Evolutionary conservation across 2,113 vertebrate genomes (phyloP).

Genomic region (Centrocercus urophasianus): DNA sequence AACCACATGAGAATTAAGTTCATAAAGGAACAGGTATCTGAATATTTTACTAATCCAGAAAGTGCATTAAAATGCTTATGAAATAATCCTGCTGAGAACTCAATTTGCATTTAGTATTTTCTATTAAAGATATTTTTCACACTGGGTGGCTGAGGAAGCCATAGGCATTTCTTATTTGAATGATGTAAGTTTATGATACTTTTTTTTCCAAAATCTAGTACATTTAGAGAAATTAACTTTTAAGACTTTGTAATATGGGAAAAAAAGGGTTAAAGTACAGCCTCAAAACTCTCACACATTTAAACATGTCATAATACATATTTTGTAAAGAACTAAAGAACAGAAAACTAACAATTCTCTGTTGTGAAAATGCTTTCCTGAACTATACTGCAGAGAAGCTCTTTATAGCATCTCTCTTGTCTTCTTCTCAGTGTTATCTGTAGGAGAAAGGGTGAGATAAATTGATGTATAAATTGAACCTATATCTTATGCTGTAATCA

Average conservation of each 20-base stretch:
- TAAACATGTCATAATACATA: not conserved
- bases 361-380: not conserved
- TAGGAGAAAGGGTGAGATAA: not conserved
- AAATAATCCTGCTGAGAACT: conserved; percentile 1
- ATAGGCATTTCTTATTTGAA: not conserved
- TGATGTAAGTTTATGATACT: not conserved
- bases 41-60: conserved; percentile 1
- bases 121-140: conserved; percentile 28
- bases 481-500: not conserved
- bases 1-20: not conserved
- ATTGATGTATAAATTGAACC: not conserved
- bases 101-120: not conserved
- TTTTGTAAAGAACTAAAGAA: not conserved
- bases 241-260: not conserved
- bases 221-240: not conserved
- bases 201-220: not conserved
- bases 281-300: not conserved
- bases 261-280: not conserved
- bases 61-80: not conserved
- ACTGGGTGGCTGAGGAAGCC: not conserved
- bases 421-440: not conserved
- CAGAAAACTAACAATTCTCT: not conserved
- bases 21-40: not conserved
- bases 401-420: not conserved
- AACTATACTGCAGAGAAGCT: not conserved